Percentiles rank a stretch among this genome's conserved stretches.
Conservation (phyloP, 2,113 vertebrate species). For the Colistium nudipinnis region DNA sequence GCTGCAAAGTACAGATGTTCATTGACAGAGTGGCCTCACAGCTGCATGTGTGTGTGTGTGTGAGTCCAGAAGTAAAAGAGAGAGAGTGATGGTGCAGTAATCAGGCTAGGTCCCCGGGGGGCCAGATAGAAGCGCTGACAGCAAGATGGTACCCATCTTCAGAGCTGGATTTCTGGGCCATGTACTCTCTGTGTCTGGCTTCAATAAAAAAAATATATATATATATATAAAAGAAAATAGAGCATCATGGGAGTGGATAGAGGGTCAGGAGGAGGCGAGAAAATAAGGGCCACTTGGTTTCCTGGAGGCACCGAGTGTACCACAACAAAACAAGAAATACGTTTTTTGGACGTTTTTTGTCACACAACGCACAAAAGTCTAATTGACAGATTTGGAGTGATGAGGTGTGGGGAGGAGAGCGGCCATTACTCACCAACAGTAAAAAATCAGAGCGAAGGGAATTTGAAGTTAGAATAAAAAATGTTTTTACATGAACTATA, state of each 20-base stretch:
- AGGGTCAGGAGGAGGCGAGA: background rate
- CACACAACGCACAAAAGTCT: conserved; percentile 26
- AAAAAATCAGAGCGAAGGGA: background rate
- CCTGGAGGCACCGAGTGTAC: conserved; percentile 33
- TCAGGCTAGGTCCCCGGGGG: conserved; percentile 72
- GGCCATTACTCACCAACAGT: background rate
- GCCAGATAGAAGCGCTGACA: conserved; percentile 64
- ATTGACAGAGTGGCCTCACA: conserved; percentile 1
- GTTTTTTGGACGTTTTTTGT: no score
- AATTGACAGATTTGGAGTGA: conserved; percentile 6
- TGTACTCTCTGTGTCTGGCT: conserved; percentile 40
- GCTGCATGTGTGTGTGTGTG: conserved; percentile 24
- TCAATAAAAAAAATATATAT: conserved; percentile 32
- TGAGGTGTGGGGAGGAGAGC: background rate
- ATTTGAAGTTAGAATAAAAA: background rate
- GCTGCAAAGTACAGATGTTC: conserved; percentile 48
- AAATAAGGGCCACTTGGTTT: conserved; percentile 29
- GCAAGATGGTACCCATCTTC: conserved; percentile 57
- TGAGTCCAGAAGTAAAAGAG: conserved; percentile 29
- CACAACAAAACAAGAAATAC: conserved; percentile 6
- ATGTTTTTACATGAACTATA: no score
- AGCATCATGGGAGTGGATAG: no score
- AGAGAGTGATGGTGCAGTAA: conserved; percentile 69
- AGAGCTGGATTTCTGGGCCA: conserved; percentile 71
- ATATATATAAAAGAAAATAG: no score